Percentiles rank a stretch among this genome's conserved stretches.
phyloP scores from a whole-genome alignment of 1,140 invertebrate genomes.

The Drosophila parabipectinata region DNA sequence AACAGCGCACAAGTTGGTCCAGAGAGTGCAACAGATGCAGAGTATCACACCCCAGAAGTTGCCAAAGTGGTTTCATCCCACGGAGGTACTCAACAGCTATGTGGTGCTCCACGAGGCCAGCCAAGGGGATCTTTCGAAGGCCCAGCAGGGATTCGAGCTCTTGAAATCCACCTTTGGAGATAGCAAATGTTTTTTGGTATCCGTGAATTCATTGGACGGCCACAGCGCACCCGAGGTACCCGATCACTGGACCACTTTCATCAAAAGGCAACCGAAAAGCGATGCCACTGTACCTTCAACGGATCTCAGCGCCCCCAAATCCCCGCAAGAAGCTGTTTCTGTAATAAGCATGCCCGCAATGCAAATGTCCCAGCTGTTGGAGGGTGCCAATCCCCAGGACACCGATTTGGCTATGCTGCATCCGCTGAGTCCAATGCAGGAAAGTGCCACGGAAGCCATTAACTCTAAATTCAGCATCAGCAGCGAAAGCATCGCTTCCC shows the following conservation, averaged over 20 bases:
- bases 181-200: constrained; percentile 93
- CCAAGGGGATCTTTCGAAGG: constrained; percentile 78
- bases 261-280: constrained; percentile 86
- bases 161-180: constrained; percentile 94
- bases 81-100: constrained; percentile 93
- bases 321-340: constrained; percentile 85
- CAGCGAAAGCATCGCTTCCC: constrained; percentile 85
- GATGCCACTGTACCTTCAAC: constrained; percentile 85
- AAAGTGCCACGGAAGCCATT: constrained; percentile 78
- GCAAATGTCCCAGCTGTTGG: constrained; percentile 70
- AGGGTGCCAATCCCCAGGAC: constrained; percentile 53
- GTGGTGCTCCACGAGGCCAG: constrained; percentile 93
- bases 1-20: constrained; percentile 89
- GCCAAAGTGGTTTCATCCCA: constrained; percentile 95
- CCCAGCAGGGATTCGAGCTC: constrained; percentile 91
- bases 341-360: constrained; percentile 85
- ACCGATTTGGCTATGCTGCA: constrained; percentile 85
- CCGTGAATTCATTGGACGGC: constrained; percentile 91
- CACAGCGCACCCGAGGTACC: constrained; percentile 86
- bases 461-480: constrained; percentile 85
- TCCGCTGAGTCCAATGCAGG: constrained; percentile 87
- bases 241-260: constrained; percentile 93
- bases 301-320: constrained; percentile 88
- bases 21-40: constrained; percentile 92
- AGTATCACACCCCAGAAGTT: constrained; percentile 90